Percentiles rank a stretch among this genome's conserved stretches.
Evolutionary conservation across 2,888 invertebrate genomes (phyloP).

Genomic region (Gymnoscelis rufifasciata): DNA sequence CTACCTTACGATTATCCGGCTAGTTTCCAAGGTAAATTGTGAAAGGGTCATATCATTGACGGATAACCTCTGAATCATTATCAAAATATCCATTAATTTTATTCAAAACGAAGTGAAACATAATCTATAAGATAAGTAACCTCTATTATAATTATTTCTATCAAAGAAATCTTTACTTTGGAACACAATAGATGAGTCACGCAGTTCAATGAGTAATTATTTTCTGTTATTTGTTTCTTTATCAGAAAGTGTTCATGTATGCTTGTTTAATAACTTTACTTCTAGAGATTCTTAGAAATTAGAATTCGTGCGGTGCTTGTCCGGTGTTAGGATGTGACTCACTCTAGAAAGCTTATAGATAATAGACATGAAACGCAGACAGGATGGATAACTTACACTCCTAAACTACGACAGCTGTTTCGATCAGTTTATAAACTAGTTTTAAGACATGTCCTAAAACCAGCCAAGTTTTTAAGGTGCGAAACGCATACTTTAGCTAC

Average conservation of each 20-base stretch:
- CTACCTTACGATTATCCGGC: conserved; percentile 40
- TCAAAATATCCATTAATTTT: conserved; percentile 16
- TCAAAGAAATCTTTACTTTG: too few species aligned
- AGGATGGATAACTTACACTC: conserved; percentile 3
- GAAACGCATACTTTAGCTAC: background rate
- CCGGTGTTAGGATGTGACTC: conserved; percentile 26
- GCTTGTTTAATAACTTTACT: background rate
- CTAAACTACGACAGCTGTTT: conserved; percentile 26
- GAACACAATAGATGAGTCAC: too few species aligned
- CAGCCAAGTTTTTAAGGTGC: too few species aligned
- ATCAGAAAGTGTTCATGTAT: too few species aligned
- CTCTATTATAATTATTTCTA: too few species aligned
- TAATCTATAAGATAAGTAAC: too few species aligned
- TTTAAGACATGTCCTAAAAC: conserved; percentile 15
- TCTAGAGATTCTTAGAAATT: conserved; percentile 1
- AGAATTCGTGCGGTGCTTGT: conserved; percentile 8
- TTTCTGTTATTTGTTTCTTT: background rate
- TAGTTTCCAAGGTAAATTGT: conserved; percentile 59
- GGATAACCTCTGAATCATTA: background rate
- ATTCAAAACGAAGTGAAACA: conserved; percentile 9
- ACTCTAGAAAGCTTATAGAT: conserved; percentile 35
- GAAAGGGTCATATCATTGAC: conserved; percentile 45
- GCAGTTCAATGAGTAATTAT: background rate
- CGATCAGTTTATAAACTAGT: conserved; percentile 22
- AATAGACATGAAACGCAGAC: conserved; percentile 13